Evolutionary conservation across 2,113 vertebrate species (phyloP), one percentile per base, ranked within the genome.

Genomic region (Ageneiosus marmoratus): DNA sequence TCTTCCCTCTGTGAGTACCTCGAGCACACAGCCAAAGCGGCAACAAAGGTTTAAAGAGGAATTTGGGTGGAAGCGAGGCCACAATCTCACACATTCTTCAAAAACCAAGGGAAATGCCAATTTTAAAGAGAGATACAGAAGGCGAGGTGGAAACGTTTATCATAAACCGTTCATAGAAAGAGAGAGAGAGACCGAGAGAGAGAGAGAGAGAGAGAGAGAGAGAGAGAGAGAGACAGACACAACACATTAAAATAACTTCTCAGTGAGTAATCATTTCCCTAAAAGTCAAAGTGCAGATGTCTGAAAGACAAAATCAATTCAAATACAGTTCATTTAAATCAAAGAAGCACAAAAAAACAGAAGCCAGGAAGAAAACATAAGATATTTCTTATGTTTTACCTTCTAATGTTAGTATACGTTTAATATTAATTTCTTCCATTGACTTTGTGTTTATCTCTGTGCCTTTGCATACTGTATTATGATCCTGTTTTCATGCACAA

Each of bases 341-440:
- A 24, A 67, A 60, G 24, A 2, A 58, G 22, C 1, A 55, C 20
- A 55, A 55, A 55, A 4, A 20, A 55, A 20, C 20, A 20, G 0
- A 73, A 85, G 76, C 84, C 48, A 72, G 86, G 81, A 81, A 85
- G 77, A 81, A 87, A 91, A 87, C 37, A 5, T 41, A 5, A 62
- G 12, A 29, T 12, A 27, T 27, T 60, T 9, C 20, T 60, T 27
- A 13, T 0, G 2, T 10, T n/a, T 58, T 29, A 29, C 5, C 12
- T 62, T 29, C 34, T 34, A 34, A 65, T 65, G 55, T 24, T 56
- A 2, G 8, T 24, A 10, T 55, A 55, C 7, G 27, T 32, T 32
- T 11, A 32, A 29, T 60, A 13, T 60, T 60, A n/a, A n/a, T n/a
- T n/a, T n/a, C n/a, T n/a, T n/a, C n/a, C n/a, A n/a, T n/a, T n/a